Base-by-base conservation (phyloP, 2,113 vertebrate species). In the Ivindomyrus marchei region DNA sequence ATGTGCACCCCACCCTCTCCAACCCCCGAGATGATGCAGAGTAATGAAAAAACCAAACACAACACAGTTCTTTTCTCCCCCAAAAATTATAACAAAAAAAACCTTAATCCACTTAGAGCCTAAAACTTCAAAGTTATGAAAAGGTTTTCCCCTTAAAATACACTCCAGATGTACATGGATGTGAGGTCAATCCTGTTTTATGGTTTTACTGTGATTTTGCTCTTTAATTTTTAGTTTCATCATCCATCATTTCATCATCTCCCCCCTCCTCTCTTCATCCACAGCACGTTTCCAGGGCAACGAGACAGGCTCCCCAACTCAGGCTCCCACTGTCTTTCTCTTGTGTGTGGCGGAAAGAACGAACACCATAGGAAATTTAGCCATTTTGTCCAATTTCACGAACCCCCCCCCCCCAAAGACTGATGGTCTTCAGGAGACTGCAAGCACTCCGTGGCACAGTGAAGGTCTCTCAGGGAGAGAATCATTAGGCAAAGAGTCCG, bases 51-150 rank as follows among this genome's bases (percentile, higher is more conserved):
- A 90, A 66, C 47, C 19, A 90, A 92, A 91, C 88, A 27, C 39
- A 85, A 90, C 83, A 56, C 91, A 90, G 87, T 74, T 92, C 90
- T 90, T 36, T 90, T 50, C 87, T 91, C 83, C 19, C 70, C 46
- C n/a, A 19, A 6, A 91, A 27, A 84, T 10, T 77, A 50, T 88
- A 83, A 11, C 80, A 88, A 91, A 89, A 92, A 92, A 92, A 90
- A n/a, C 46, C 89, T 84, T 42, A 88, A 90, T 90, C 52, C 87
- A 90, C 45, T 89, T 36, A 42, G 24, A 91, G 85, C 62, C 15
- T 47, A 90, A 87, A 85, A 92, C 90, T 92, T 91, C 85, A 91
- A 89, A 92, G 90, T 92, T 92, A 91, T 87, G 88, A 92, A 93
- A 92, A 91, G 77, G 91, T 92, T 92, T 92, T 77, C 62, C 84